These are phyloP conservation scores for Brachynemurus nebulosus DNA, from an alignment of 2,888 invertebrate species.

Conservation along the genomic window DNA sequence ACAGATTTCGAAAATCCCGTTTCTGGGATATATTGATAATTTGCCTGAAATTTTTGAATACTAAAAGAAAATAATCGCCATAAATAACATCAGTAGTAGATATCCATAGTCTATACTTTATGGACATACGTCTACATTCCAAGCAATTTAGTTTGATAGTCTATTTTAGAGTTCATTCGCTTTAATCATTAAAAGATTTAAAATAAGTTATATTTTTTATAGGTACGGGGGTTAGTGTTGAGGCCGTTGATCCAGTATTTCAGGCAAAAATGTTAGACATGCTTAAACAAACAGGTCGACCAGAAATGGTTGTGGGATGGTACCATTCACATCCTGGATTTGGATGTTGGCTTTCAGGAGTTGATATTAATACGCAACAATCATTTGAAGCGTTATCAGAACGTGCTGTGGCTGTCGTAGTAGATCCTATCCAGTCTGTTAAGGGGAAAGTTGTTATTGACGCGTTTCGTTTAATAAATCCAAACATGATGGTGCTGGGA, in stretches of 20 bases:
- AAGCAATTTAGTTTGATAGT: too few species aligned
- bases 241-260: slow-evolving; percentile 99
- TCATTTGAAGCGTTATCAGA: slow-evolving; percentile 98
- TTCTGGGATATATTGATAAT: too few species aligned
- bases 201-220: too few species aligned
- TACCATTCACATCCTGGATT: slow-evolving; percentile 99
- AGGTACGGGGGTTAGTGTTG: slow-evolving; percentile 86
- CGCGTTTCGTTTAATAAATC: slow-evolving; percentile 97
- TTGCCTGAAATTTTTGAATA: too few species aligned
- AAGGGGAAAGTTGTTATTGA: slow-evolving; percentile 99
- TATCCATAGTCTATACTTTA: too few species aligned
- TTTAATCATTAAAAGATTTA: too few species aligned
- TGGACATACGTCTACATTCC: too few species aligned
- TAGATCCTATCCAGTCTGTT: slow-evolving; percentile 98
- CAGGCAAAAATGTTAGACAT: slow-evolving; percentile 99
- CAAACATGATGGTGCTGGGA: slow-evolving; percentile 97
- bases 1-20: too few species aligned
- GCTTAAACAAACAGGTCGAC: slow-evolving; percentile 95
- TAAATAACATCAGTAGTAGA: too few species aligned
- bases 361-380: slow-evolving; percentile 99
- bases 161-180: too few species aligned
- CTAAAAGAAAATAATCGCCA: too few species aligned
- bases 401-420: slow-evolving; percentile 96
- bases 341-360: slow-evolving; percentile 98
- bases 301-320: slow-evolving; percentile 96